Conservation (phyloP, 2,797 vertebrate species). For the Toxotes lorentzi region DNA sequence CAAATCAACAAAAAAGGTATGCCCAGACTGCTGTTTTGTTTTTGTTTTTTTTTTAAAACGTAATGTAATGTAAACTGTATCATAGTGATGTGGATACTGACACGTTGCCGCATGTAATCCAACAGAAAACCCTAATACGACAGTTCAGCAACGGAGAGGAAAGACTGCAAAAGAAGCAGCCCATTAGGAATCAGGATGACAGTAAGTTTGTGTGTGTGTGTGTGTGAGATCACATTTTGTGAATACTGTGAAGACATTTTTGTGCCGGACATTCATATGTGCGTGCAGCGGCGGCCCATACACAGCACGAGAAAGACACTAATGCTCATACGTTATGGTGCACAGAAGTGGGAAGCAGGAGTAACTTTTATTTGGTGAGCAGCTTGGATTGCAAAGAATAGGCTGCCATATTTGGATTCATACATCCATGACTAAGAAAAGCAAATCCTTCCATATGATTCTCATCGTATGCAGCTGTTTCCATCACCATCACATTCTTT, state of each 20-base stretch:
- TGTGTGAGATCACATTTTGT: not conserved
- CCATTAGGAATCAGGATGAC: slow-evolving; percentile 94
- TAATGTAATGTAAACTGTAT: not conserved
- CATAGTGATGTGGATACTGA: slow-evolving; percentile 21
- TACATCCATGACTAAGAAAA: not conserved
- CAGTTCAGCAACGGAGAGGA: slow-evolving; percentile 96
- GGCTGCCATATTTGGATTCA: not conserved
- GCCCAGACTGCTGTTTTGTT: not conserved
- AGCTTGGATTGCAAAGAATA: not conserved
- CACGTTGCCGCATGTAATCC: slow-evolving; percentile 21
- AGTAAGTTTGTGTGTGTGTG: slow-evolving; percentile 82
- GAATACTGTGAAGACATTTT: not conserved
- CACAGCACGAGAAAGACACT: not conserved
- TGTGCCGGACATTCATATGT: not conserved
- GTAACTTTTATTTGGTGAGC: not conserved
- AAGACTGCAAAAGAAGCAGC: slow-evolving; percentile 93
- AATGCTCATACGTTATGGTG: too few relatives aligned
- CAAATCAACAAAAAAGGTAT: slow-evolving; percentile 92
- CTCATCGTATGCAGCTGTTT: not conserved
- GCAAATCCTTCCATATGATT: not conserved
- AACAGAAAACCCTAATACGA: slow-evolving; percentile 95
- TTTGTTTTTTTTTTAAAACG: too few relatives aligned
- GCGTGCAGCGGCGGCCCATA: not conserved
- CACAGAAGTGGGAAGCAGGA: not conserved
- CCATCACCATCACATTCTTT: not conserved